These are phyloP conservation scores for Drosophila novamexicana DNA, from an alignment of 1,140 invertebrate genomes.

Conservation along the genomic window DNA sequence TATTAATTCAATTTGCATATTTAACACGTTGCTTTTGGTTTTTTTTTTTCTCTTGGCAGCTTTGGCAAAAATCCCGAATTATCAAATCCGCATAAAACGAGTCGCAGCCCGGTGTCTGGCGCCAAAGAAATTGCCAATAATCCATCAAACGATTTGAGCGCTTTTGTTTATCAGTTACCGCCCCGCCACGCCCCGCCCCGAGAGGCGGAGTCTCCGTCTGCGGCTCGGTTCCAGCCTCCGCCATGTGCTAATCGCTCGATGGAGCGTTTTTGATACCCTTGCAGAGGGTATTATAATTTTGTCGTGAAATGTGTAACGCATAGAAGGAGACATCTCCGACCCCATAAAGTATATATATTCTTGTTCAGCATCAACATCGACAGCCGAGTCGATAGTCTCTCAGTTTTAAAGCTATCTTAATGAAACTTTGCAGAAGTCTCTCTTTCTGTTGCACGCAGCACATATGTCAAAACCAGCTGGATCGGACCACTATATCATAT, in stretches of 20 bases:
- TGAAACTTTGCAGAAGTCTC: too few species aligned
- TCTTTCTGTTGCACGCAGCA: too few species aligned
- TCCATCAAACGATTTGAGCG: conserved; percentile 63
- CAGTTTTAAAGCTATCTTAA: too few species aligned
- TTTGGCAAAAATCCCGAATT: conserved; percentile 38
- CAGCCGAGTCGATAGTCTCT: too few species aligned
- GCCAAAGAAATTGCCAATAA: conserved; percentile 79
- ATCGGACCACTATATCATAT: too few species aligned
- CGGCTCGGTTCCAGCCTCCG: conserved; percentile 47
- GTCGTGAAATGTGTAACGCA: too few species aligned
- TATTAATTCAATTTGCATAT: conserved; percentile 78
- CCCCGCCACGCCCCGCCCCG: background rate
- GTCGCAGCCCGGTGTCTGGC: conserved; percentile 63
- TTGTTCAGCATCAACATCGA: too few species aligned
- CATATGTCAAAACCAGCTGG: too few species aligned
- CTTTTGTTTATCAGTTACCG: conserved; percentile 31
- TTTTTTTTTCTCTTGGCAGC: conserved; percentile 17
- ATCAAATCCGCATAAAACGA: conserved; percentile 57
- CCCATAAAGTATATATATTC: too few species aligned
- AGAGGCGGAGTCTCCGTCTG: conserved; percentile 4
- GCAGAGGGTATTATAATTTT: too few species aligned
- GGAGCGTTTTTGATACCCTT: conserved; percentile 11
- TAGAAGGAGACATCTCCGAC: too few species aligned
- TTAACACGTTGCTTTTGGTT: conserved; percentile 61
- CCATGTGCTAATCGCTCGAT: conserved; percentile 45